Conservation (phyloP, 2,888 invertebrate genomes). For the Caenorhabditis drosophilae region DNA sequence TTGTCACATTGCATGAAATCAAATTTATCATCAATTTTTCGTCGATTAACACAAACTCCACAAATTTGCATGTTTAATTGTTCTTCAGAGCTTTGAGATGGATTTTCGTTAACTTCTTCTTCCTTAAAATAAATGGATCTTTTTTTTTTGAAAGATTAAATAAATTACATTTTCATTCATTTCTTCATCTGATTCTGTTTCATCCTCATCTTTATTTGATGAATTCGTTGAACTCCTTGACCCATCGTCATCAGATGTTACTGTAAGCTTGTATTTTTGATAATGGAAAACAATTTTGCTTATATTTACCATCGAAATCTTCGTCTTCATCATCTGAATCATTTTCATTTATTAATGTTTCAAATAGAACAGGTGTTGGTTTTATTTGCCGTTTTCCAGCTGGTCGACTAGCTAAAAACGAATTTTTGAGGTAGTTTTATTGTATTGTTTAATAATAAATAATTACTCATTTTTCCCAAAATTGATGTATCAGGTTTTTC, state of each 20-base stretch:
- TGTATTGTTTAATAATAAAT: not conserved
- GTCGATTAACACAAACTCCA: slow-evolving; percentile 56
- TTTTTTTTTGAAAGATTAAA: too few species aligned
- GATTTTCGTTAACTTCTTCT: slow-evolving; percentile 23
- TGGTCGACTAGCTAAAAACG: slow-evolving; percentile 53
- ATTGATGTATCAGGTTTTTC: slow-evolving; percentile 28
- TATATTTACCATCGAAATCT: slow-evolving; percentile 40
- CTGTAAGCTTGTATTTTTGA: not conserved
- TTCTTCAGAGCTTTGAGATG: not conserved
- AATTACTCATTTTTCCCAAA: slow-evolving; percentile 36
- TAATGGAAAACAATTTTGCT: not conserved
- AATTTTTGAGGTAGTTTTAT: not conserved
- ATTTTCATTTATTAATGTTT: slow-evolving; percentile 20
- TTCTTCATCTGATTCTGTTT: slow-evolving; percentile 55
- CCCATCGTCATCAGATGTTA: slow-evolving; percentile 6
- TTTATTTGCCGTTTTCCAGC: slow-evolving; percentile 68
- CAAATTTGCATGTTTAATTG: slow-evolving; percentile 32
- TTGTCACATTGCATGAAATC: slow-evolving; percentile 60
- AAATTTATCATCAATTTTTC: slow-evolving; percentile 20
- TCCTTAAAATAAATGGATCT: too few species aligned
- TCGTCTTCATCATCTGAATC: slow-evolving; percentile 65
- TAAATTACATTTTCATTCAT: too few species aligned
- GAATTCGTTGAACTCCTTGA: slow-evolving; percentile 6
- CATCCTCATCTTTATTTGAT: slow-evolving; percentile 15
- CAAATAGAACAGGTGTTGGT: slow-evolving; percentile 52